Evolutionary conservation across 2,888 invertebrate species (phyloP), one percentile per base, ranked within the genome.

Genomic region (Hypena proboscidalis): DNA sequence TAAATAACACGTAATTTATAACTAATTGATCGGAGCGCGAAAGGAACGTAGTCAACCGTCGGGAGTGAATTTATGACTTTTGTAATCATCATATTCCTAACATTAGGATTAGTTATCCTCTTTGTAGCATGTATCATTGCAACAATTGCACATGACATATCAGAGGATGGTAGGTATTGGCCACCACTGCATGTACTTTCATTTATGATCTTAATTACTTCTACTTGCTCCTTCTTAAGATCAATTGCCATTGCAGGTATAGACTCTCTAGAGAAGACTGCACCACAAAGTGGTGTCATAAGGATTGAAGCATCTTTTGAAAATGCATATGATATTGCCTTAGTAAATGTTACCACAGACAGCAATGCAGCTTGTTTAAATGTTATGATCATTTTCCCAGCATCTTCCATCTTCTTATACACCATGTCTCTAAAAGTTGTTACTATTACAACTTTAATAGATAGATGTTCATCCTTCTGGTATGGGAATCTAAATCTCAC

Each of bases 261-360:
- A 13, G 31, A 20, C 1, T 37, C 43, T 9, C 43, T 32, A 14
- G 43, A 43, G 4, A 32, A 43, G 0, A 37, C 25, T 22, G 43
- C 41, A 6, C 47, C 39, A 35, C 47, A 47, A 21, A 47, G 19
- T 20, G 47, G 41, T 15, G 33, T 47, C 22, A 47, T 13, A 0
- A 42, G 9, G 15, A 30, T 36, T 1, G 41, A 21, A 8, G 6
- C 6, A n/a, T 29, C 26, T 15, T 37, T 17, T 3, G 30, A 22
- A n/a, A 25, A 39, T n/a, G 15, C 21, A 26, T n/a, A 32, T 1
- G 17, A 14, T 25, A 39, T 32, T 3, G 39, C 39, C 10, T 30
- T 38, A 1, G 6, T 10, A 8, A 38, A 36, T 1, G 33, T 33
- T 0, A 33, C 9, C 33, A 33, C 22, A n/a, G 33, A 4, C 1